Evolutionary conservation across 2,888 invertebrate species (phyloP).

Genomic region (Perizoma affinitatum): DNA sequence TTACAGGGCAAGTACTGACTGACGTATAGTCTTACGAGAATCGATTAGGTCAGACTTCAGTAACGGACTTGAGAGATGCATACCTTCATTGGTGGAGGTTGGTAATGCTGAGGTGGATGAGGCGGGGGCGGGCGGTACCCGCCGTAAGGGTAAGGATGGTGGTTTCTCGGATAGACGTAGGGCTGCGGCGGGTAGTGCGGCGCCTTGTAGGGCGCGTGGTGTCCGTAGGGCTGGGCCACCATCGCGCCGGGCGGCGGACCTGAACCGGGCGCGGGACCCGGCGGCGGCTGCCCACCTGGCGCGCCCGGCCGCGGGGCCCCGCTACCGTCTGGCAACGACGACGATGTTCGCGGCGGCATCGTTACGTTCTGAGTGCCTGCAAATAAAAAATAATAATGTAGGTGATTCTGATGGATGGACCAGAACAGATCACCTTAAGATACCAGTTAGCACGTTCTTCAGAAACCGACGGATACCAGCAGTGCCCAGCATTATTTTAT

Average conservation of each 20-base stretch:
- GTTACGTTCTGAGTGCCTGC: slow-evolving; percentile 96
- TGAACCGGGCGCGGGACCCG: slow-evolving; percentile 54
- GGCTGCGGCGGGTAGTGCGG: slow-evolving; percentile 79
- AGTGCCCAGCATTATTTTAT: too few relatives aligned
- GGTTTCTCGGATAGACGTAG: slow-evolving; percentile 76
- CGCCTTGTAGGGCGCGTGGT: slow-evolving; percentile 71
- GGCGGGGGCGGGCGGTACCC: slow-evolving; percentile 73
- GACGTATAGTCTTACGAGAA: too few relatives aligned
- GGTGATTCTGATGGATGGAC: not conserved
- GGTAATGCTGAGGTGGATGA: slow-evolving; percentile 76
- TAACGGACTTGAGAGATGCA: not conserved
- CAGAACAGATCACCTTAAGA: too few relatives aligned
- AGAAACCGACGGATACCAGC: too few relatives aligned
- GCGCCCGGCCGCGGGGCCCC: slow-evolving; percentile 64
- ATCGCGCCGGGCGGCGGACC: slow-evolving; percentile 71
- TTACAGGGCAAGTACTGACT: too few relatives aligned
- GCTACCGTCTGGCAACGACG: slow-evolving; percentile 86
- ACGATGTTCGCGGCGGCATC: slow-evolving; percentile 97
- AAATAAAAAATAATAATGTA: slow-evolving; percentile 42
- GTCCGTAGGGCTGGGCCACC: slow-evolving; percentile 73
- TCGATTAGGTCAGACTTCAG: too few relatives aligned
- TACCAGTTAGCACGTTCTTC: too few relatives aligned
- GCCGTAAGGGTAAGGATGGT: slow-evolving; percentile 79
- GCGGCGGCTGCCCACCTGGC: slow-evolving; percentile 55
- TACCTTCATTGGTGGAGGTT: slow-evolving; percentile 68